Evolutionary conservation across 2,113 vertebrate genomes (phyloP).

Genomic region (Pterocles gutturalis): DNA sequence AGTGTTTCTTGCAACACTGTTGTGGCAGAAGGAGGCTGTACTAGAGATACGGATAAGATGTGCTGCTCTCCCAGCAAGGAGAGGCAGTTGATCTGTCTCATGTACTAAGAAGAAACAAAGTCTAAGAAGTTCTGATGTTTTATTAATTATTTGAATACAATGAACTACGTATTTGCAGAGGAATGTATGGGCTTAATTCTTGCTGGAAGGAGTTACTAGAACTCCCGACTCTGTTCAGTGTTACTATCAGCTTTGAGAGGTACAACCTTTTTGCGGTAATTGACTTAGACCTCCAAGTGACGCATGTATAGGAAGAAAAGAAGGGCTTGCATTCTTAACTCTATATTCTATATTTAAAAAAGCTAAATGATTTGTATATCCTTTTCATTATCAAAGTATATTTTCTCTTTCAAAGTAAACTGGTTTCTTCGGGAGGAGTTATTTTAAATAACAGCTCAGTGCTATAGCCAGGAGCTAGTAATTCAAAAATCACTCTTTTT

Average conservation of each 20-base stretch:
- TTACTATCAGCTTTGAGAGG: neutral
- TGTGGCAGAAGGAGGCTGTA: neutral
- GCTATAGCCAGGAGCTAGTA: neutral
- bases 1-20: neutral
- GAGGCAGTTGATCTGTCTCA: neutral
- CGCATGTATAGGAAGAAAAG: neutral
- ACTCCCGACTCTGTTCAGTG: neutral
- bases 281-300: neutral
- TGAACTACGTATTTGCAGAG: neutral
- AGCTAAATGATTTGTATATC: conserved; percentile 16
- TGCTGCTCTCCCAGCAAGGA: neutral
- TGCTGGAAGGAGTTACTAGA: neutral
- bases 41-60: neutral
- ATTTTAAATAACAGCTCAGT: conserved; percentile 14
- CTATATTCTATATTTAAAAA: conserved; percentile 11
- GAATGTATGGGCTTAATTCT: neutral
- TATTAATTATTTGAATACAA: neutral
- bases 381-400: conserved; percentile 50
- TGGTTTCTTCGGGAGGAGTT: neutral
- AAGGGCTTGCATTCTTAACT: neutral
- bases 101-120: neutral
- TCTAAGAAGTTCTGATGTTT: neutral
- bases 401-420: conserved; percentile 35
- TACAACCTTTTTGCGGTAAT: neutral
- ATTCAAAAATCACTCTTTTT: neutral